These are phyloP conservation scores for Acipenser oxyrinchus DNA, from an alignment of 2,797 vertebrate genomes.

Conservation along the genomic window DNA sequence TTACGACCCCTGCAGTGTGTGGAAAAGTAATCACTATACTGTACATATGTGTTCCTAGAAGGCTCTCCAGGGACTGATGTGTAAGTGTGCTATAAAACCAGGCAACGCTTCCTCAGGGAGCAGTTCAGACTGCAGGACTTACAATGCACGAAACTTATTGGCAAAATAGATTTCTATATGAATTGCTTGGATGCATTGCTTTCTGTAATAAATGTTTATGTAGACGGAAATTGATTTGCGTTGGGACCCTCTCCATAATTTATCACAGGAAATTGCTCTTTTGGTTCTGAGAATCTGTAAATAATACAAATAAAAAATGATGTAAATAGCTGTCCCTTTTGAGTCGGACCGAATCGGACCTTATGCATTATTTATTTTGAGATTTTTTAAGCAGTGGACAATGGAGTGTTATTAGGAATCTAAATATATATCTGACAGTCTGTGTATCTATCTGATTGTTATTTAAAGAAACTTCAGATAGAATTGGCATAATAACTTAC, in stretches of 20 bases:
- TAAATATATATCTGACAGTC: no score
- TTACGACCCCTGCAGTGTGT: constrained; percentile 9
- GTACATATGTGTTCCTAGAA: not conserved
- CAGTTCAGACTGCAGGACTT: constrained; percentile 23
- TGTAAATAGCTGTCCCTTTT: no score
- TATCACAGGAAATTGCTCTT: constrained; percentile 22
- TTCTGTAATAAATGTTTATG: constrained; percentile 30
- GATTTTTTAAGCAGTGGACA: no score
- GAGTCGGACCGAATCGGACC: no score
- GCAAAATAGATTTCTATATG: constrained; percentile 25
- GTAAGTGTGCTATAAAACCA: constrained; percentile 11
- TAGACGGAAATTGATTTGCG: constrained; percentile 27
- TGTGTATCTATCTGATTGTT: no score
- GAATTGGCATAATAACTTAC: no score
- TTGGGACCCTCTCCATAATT: not conserved
- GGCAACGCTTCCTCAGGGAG: constrained; percentile 22
- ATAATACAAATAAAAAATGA: no score
- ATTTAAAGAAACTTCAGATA: no score
- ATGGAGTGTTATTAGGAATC: no score
- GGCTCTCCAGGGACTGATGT: not conserved
- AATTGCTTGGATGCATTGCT: constrained; percentile 26
- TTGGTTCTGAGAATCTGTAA: constrained; percentile 13
- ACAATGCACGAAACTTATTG: constrained; percentile 9
- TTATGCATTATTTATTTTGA: no score
- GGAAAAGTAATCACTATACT: not conserved